phyloP scores from a whole-genome alignment of 2,888 invertebrate species.

The Archips xylosteana region DNA sequence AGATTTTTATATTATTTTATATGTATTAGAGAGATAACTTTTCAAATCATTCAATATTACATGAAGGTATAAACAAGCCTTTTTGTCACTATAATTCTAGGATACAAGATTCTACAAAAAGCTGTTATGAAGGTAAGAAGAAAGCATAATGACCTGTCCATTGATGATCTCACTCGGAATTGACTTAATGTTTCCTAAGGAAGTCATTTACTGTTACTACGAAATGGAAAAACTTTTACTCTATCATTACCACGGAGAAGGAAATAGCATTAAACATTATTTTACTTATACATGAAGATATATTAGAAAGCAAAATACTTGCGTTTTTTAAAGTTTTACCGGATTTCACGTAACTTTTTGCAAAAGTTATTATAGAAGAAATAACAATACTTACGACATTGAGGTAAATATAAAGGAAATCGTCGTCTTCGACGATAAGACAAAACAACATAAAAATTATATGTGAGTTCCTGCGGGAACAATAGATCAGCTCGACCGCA shows the following conservation, averaged over 20 bases:
- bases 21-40: not conserved
- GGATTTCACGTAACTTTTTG: not conserved
- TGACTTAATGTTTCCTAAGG: conserved; percentile 35
- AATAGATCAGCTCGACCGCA: conserved; percentile 59
- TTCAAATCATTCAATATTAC: not conserved
- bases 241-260: conserved; percentile 10
- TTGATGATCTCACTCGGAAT: conserved; percentile 48
- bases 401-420: conserved; percentile 32
- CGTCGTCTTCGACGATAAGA: conserved; percentile 43
- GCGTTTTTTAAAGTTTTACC: not conserved
- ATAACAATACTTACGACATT: conserved; percentile 6
- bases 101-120: conserved; percentile 46
- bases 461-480: conserved; percentile 53
- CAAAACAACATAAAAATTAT: conserved; percentile 51
- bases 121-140: conserved; percentile 33
- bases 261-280: not conserved
- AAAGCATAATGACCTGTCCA: conserved; percentile 46
- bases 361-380: conserved; percentile 1
- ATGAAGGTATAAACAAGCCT: conserved; percentile 24
- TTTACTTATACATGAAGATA: not conserved
- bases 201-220: conserved; percentile 21
- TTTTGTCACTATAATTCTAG: conserved; percentile 43
- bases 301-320: not conserved
- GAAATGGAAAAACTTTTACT: conserved; percentile 32
- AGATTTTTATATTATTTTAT: not conserved